phyloP scores from a whole-genome alignment of 2,888 invertebrate genomes.

The Harpagoxenus sublaevis region DNA sequence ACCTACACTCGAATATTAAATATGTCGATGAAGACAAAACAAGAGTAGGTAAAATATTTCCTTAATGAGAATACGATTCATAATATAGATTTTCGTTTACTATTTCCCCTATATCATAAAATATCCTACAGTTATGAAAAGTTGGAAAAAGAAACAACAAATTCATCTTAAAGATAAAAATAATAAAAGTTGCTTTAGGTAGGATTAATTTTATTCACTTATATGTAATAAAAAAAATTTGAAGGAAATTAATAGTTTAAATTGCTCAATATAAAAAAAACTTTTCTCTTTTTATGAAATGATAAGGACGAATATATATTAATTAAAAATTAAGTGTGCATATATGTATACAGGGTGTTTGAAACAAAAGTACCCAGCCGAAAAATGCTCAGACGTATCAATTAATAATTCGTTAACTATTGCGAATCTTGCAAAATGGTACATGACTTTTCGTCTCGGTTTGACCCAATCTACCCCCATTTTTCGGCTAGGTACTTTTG shows the following conservation, averaged over 20 bases:
- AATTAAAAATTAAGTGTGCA: not conserved
- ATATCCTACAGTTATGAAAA: not conserved
- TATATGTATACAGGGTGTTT: too few relatives aligned
- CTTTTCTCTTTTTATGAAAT: not conserved
- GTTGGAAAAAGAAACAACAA: not conserved
- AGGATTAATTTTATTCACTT: not conserved
- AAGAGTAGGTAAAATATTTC: not conserved
- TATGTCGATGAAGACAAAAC: not conserved
- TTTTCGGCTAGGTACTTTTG: too few relatives aligned
- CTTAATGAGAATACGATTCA: not conserved
- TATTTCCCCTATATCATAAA: not conserved
- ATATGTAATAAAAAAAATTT: not conserved
- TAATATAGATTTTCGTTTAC: not conserved
- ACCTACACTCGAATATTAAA: constrained; percentile 11
- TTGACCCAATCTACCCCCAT: too few relatives aligned
- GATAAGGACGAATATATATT: not conserved
- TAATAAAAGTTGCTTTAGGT: not conserved
- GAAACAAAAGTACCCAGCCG: too few relatives aligned
- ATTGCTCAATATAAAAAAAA: not conserved
- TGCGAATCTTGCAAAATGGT: too few relatives aligned
- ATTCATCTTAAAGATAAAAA: not conserved
- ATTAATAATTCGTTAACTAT: too few relatives aligned
- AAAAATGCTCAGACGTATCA: too few relatives aligned
- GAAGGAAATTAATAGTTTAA: not conserved
- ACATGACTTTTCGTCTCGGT: too few relatives aligned